Base-by-base conservation (phyloP, 2,888 invertebrate species). In the Epinotia brunnichana region DNA sequence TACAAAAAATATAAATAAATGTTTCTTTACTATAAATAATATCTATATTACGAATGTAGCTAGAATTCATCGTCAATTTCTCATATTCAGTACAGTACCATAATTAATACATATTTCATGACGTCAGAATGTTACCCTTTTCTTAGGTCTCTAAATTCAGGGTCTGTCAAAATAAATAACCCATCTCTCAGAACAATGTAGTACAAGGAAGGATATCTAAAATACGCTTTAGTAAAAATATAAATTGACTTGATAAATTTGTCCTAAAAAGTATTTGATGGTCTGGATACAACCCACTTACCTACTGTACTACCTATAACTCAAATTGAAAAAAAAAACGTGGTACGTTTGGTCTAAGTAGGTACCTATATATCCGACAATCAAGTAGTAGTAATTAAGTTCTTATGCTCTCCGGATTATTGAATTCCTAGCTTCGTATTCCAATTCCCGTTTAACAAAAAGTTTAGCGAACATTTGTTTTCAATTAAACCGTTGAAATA, bases 401-500 rank as follows among this genome's bases (percentile, higher is more conserved):
- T 48, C 15, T 15, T n/a, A n/a, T n/a, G n/a, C 5, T 48, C n/a
- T n/a, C 44, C n/a, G 1, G 13, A 48, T 48, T n/a, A 2, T n/a
- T 39, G 15, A 59, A n/a, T 39, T 19, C 39, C 41, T 41, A 24
- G 51, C 59, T 60, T 60, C 29, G 10, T 66, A 44, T 39, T 67
- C 10, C 35, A 54, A 60, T 76, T 78, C 77, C 70, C 74, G 60
- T 70, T 75, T 70, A 74, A 62, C 74, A 80, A 69, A 61, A 70
- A 62, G 69, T 76, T 77, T 74, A 81, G 82, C 83, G 78, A 82
- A 90, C 91, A 91, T 90, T 91, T 91, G 91, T 89, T 90, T 79
- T 89, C 87, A 91, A 91, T 91, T 91, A 91, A 83, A 80, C 78
- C 82, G 86, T 85, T 90, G 90, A 90, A 88, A 89, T 89, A 89